Conservation (phyloP, 2,113 vertebrate genomes). For the Lophotis ruficrista region DNA sequence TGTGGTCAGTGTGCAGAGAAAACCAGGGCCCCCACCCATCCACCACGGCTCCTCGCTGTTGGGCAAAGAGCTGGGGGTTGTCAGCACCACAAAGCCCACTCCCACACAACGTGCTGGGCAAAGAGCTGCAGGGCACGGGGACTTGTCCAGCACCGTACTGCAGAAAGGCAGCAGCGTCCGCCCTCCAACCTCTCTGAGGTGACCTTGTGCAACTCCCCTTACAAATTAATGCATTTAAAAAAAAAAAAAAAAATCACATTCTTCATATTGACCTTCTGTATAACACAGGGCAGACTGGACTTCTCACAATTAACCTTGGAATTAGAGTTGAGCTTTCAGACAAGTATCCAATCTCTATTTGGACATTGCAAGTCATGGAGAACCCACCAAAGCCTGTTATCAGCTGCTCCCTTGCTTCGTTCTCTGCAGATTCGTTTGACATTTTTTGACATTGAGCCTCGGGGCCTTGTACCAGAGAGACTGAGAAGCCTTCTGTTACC, state of each 20-base stretch:
- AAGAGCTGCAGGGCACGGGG: accelerated
- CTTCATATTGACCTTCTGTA: background rate
- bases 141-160: background rate
- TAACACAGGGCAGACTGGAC: background rate
- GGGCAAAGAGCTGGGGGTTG: background rate
- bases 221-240: background rate
- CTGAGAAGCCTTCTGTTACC: background rate
- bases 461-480: background rate
- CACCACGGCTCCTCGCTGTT: accelerated
- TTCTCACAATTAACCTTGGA: background rate
- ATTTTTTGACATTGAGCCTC: background rate
- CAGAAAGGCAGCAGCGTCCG: background rate
- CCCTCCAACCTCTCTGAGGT: background rate
- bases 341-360: background rate
- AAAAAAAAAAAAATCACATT: background rate
- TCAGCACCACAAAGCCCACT: background rate
- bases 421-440: background rate
- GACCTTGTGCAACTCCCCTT: background rate
- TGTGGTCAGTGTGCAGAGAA: background rate
- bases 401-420: background rate
- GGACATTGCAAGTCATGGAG: background rate
- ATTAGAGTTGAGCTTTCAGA: background rate
- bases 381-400: background rate
- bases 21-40: accelerated
- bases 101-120: background rate